Evolutionary conservation across 2,888 invertebrate genomes (phyloP).

Genomic region (Plebejus melissa): DNA sequence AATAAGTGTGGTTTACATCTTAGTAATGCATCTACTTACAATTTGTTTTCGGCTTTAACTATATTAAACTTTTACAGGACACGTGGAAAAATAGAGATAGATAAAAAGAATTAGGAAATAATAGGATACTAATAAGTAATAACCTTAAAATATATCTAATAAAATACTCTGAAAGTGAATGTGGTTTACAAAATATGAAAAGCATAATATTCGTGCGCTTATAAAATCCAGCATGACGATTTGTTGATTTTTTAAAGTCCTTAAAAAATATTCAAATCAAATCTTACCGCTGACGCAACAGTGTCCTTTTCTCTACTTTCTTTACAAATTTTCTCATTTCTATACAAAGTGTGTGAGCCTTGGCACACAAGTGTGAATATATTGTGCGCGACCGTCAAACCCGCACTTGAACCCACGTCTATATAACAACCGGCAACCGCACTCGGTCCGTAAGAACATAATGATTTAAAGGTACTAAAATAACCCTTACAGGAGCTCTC

Average conservation of each 20-base stretch:
- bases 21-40: background rate
- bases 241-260: no score
- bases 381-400: conserved; percentile 5
- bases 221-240: background rate
- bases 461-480: conserved; percentile 37
- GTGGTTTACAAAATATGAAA: background rate
- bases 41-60: background rate
- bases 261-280: background rate
- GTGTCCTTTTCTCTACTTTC: background rate
- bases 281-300: background rate
- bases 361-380: conserved; percentile 10
- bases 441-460: conserved; percentile 25
- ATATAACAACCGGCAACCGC: conserved; percentile 3
- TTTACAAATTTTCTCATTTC: background rate
- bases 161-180: background rate
- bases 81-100: no score
- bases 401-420: conserved; percentile 24
- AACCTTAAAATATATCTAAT: no score
- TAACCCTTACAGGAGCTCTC: conserved; percentile 21
- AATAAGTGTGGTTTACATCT: conserved; percentile 19
- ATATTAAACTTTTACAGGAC: background rate
- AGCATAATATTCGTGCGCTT: background rate
- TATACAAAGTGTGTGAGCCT: background rate
- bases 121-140: no score
- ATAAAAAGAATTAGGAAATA: no score